Base-by-base conservation (phyloP, 23 tunicate genomes). In the Ciona savignyi region DNA sequence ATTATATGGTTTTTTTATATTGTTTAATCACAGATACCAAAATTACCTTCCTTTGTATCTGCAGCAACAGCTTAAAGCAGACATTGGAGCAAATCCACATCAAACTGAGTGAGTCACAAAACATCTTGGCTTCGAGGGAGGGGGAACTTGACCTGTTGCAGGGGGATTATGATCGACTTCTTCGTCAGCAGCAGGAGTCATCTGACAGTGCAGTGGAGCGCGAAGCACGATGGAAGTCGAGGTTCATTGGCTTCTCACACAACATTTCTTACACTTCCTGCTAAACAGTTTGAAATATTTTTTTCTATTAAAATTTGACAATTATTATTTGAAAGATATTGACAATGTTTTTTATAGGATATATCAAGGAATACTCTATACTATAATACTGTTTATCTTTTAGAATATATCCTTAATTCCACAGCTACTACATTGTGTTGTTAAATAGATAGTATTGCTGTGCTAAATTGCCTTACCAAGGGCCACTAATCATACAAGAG, bases 151-250 rank as follows among this genome's bases (percentile, higher is more conserved):
- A 83, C 29, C 78, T 90, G 69, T 74, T 90, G 71, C 89, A 83
- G 33, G 83, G 78, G 11, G 97, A 90, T 65, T 90, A 90, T 62
- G 90, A 90, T 31, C 67, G 86, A 26, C 68, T 90, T 66, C 60
- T 90, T 34, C 85, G 79, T 35, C 97, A 90, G 70, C 97, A 90
- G 66, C 92, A 90, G 35, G 78, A 74, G 32, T 82, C 83, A 23
- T 72, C 83, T 9, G 90, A 83, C 27, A 74, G 82, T 29, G 85
- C 97, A 30, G 68, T 64, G 63, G 97, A 90, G 82, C 78, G 90
- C 42, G 97, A 90, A 70, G 80, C 70, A 1, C 70, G 90, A 63
- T 90, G 97, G 97, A 90, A 90, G 32, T 51, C 85, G 33, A 83
- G 90, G 97, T 89, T 20, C 25, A 6, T 64, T 23, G 25, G n/a